Conservation (phyloP, 2,888 invertebrate genomes). For the Sminthurides aquaticus region DNA sequence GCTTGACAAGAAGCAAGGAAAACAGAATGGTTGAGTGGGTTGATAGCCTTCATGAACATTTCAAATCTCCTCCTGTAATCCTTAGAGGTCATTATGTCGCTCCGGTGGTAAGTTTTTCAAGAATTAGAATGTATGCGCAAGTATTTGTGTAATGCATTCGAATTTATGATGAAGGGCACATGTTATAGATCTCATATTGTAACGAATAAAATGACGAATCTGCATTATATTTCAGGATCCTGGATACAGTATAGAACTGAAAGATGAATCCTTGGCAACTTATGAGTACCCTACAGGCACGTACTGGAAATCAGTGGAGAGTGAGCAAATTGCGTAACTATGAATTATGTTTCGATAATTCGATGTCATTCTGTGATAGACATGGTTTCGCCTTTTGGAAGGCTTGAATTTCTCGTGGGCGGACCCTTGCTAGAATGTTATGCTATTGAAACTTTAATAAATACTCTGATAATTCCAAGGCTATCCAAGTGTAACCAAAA, state of each 20-base stretch:
- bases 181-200: not conserved
- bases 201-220: not conserved
- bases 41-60: conserved; percentile 85
- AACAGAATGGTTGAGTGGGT: conserved; percentile 75
- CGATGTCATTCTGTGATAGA: not conserved
- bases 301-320: conserved; percentile 58
- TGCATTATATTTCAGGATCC: conserved; percentile 52
- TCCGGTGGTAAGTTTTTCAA: conserved; percentile 58
- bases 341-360: no score
- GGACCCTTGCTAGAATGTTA: no score
- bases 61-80: conserved; percentile 64
- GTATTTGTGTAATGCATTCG: not conserved
- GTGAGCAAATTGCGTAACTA: not conserved
- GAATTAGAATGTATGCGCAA: not conserved
- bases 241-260: conserved; percentile 76
- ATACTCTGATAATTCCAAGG: no score
- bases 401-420: not conserved
- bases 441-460: no score
- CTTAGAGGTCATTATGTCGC: conserved; percentile 64
- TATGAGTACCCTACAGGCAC: conserved; percentile 70
- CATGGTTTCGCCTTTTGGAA: not conserved
- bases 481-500: no score
- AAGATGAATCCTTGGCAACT: conserved; percentile 58
- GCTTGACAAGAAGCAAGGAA: conserved; percentile 62
- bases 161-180: not conserved